Evolutionary conservation across 2,113 vertebrate genomes (phyloP), one percentile per base, ranked within the genome.

Genomic region (Platycercus adscitus): DNA sequence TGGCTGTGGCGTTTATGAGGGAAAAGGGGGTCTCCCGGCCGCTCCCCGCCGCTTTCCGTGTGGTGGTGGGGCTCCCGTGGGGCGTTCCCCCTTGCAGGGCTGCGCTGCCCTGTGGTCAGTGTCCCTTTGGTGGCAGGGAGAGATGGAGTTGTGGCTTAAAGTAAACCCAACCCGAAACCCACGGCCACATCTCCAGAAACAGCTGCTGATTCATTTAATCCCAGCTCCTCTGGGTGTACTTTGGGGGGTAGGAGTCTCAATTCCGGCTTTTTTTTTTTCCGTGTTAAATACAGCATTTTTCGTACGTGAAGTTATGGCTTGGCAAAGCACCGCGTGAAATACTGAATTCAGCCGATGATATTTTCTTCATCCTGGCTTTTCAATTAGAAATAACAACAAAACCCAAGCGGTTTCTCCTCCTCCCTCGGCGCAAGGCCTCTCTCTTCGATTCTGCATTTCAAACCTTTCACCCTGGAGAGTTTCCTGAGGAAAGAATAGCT

Each of bases 131-230:
- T 44, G 83, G 12, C 70, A 69, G 89, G 50, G 63, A 82, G 88
- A n/a, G 56, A 41, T 63, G 75, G 69, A 49, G 55, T 63, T 66
- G 1, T 11, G 49, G 0, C 25, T 41, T 19, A 15, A 63, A 39
- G 31, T 11, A 13, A 43, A 28, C 3, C 11, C 25, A 6, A 15
- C 33, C 56, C 26, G 9, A 60, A 82, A 8, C 28, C 26, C 8
- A 6, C n/a, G 9, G 46, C 69, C 17, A 4, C 64, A 17, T 56
- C 55, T 44, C 41, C 43, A 68, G 39, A 21, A 68, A 5, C 71
- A 70, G 70, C 20, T 95, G 94, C 92, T 96, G 94, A 95, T 96
- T 97, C 95, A 97, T 95, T 66, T 63, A 21, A 26, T 41, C 63
- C 21, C 17, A 1, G 37, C 50, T 63, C 53, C 28, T 44, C 11